Evolutionary conservation across 2,888 invertebrate species (phyloP).

Genomic region (Tetragnatha montana): DNA sequence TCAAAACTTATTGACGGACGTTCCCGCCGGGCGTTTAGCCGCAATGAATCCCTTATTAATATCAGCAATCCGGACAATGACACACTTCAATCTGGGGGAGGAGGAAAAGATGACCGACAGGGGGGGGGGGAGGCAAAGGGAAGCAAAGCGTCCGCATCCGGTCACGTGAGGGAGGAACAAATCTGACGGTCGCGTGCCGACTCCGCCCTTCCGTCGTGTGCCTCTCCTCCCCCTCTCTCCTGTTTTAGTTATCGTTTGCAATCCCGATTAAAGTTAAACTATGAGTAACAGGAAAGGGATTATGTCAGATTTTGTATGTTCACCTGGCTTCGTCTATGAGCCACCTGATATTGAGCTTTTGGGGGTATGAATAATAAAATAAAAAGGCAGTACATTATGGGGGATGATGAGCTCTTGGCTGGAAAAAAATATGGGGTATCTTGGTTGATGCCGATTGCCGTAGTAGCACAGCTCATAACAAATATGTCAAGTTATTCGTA

Average conservation of each 20-base stretch:
- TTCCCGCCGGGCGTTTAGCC: not conserved
- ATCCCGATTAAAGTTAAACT: too few relatives aligned
- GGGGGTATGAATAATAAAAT: too few relatives aligned
- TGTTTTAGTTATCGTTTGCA: not conserved
- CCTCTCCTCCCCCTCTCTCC: not conserved
- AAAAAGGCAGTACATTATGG: too few relatives aligned
- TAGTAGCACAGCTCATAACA: too few relatives aligned
- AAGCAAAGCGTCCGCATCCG: constrained; percentile 3
- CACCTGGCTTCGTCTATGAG: too few relatives aligned
- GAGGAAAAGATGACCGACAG: not conserved
- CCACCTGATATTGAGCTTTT: too few relatives aligned
- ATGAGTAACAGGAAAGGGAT: too few relatives aligned
- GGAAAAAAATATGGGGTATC: too few relatives aligned
- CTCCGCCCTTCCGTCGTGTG: constrained; percentile 33
- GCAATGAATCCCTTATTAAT: not conserved
- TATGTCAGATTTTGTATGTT: too few relatives aligned
- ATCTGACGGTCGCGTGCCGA: constrained; percentile 25
- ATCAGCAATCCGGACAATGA: not conserved
- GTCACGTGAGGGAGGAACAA: constrained; percentile 13
- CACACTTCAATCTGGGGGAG: not conserved
- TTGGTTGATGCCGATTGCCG: too few relatives aligned
- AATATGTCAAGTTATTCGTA: too few relatives aligned
- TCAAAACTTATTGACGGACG: not conserved
- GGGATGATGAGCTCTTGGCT: too few relatives aligned
- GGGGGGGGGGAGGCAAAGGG: not conserved